Percentiles rank a stretch among this genome's conserved stretches.
These are phyloP conservation scores for Papilio machaon DNA, from an alignment of 1,140 invertebrate genomes.

Conservation along the genomic window DNA sequence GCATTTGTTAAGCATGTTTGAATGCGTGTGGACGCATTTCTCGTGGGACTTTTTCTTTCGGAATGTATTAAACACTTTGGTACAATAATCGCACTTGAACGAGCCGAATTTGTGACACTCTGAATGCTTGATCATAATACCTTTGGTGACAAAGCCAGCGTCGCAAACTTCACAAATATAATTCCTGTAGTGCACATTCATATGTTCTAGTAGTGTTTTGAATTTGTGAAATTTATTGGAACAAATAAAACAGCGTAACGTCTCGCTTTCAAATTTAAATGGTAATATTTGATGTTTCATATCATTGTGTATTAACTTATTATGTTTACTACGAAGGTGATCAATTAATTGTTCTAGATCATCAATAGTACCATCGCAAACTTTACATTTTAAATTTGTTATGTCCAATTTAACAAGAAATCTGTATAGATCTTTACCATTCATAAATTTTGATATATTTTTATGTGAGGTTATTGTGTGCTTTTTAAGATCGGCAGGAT, in stretches of 20 bases:
- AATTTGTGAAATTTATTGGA: conserved; percentile 48
- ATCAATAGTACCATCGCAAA: conserved; percentile 47
- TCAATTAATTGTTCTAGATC: conserved; percentile 47
- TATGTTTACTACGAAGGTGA: conserved; percentile 48
- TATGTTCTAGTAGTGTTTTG: conserved; percentile 52
- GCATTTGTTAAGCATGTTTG: conserved; percentile 59
- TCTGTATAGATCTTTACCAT: conserved; percentile 35
- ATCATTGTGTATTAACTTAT: conserved; percentile 44
- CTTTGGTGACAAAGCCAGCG: conserved; percentile 56
- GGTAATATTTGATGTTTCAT: conserved; percentile 55
- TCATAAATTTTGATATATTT: conserved; percentile 45
- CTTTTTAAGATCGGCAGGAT: conserved; percentile 42
- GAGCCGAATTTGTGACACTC: conserved; percentile 56
- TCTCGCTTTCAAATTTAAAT: conserved; percentile 54
- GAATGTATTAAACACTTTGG: conserved; percentile 57
- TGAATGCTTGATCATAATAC: conserved; percentile 49
- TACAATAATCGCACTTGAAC: conserved; percentile 58
- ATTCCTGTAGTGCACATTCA: conserved; percentile 56
- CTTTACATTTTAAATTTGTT: conserved; percentile 52
- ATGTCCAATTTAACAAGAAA: conserved; percentile 56
- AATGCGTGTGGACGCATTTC: conserved; percentile 56
- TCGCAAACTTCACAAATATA: conserved; percentile 53
- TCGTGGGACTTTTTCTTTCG: conserved; percentile 60
- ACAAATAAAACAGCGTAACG: conserved; percentile 53
- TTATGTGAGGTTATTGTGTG: conserved; percentile 38